Percentiles rank a stretch among this genome's conserved stretches.
These are phyloP conservation scores for Didymodactylos carnosus DNA, from an alignment of 2,888 invertebrate species.

Conservation along the genomic window DNA sequence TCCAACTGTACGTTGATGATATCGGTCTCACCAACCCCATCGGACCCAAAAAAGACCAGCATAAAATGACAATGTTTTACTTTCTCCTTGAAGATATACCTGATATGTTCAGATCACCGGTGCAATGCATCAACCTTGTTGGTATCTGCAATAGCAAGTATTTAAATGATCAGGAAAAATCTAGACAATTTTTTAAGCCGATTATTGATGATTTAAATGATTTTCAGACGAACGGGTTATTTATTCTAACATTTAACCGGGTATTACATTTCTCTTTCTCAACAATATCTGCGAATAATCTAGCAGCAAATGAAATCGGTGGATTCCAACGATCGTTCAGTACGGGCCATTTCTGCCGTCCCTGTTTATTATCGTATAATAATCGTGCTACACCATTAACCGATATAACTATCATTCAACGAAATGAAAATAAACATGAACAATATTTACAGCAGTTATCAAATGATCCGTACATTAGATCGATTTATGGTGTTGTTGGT, in stretches of 20 bases:
- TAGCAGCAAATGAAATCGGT: not conserved
- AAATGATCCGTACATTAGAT: not conserved
- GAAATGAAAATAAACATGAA: not conserved
- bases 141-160: not conserved
- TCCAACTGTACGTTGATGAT: not conserved
- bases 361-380: not conserved
- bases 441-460: not conserved
- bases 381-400: not conserved
- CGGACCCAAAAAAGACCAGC: not conserved
- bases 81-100: not conserved
- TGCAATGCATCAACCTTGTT: not conserved
- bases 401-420: not conserved
- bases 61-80: not conserved
- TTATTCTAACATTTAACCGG: not conserved
- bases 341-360: not conserved
- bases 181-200: not conserved
- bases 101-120: not conserved
- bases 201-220: not conserved
- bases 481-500: not conserved
- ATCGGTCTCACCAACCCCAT: not conserved
- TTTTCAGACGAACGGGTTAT: not conserved
- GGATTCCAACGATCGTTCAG: not conserved
- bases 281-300: not conserved
- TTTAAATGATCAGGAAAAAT: not conserved
- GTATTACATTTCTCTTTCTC: not conserved